Conservation (phyloP, 2,797 vertebrate species). For the Ispidina lecontei region DNA sequence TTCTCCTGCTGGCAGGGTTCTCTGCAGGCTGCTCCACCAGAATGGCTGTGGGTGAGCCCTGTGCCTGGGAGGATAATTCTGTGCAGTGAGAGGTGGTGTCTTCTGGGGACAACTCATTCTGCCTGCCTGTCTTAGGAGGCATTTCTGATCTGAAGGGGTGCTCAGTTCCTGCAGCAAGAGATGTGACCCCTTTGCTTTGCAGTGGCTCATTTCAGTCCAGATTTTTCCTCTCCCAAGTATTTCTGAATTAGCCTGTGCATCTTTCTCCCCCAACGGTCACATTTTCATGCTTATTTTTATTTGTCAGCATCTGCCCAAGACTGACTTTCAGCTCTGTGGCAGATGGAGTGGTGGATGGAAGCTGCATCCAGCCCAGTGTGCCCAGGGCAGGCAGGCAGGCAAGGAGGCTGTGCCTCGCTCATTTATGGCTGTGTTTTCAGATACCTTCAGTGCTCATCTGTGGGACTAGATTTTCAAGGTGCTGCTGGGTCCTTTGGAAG, state of each 20-base stretch:
- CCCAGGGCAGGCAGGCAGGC: neutral
- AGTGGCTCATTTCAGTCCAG: neutral
- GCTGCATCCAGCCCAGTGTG: neutral
- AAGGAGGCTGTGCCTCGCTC: neutral
- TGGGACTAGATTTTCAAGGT: neutral
- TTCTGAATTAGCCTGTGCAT: neutral
- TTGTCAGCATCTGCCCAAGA: neutral
- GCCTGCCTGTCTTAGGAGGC: neutral
- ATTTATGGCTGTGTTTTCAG: neutral
- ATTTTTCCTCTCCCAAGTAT: neutral
- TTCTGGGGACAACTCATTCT: neutral
- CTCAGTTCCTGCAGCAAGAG: neutral
- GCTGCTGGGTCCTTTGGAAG: neutral
- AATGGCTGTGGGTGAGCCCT: neutral
- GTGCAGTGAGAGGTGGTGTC: neutral
- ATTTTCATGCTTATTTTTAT: neutral
- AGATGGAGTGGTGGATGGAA: neutral
- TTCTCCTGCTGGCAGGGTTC: neutral
- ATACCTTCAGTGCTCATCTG: accelerated
- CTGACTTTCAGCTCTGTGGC: neutral
- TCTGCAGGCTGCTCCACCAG: neutral
- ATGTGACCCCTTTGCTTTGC: neutral
- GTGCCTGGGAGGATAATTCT: neutral
- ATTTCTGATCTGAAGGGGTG: neutral
- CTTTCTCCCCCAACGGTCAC: neutral